A percentile compares a stretch with the other conserved stretches of the same genome.
Conservation (phyloP, 2,113 vertebrate genomes). For the Gila orcuttii region DNA sequence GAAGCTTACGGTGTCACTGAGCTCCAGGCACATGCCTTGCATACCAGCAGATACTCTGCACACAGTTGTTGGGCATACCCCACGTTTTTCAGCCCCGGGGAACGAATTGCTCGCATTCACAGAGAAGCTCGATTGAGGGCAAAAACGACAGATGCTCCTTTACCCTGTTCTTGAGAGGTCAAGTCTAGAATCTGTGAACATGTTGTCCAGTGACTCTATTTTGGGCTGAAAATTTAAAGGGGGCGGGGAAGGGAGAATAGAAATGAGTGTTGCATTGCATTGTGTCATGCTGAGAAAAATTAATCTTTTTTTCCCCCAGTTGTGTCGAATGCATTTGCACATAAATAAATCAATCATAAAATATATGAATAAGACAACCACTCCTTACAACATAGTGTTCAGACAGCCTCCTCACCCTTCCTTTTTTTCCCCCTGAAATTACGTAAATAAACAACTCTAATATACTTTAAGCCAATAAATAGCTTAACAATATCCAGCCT, state of each 20-base stretch:
- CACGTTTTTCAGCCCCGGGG: constrained; percentile 75
- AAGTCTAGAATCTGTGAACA: neutral
- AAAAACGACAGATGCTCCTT: constrained; percentile 50
- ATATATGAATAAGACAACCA: neutral
- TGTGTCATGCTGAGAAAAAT: constrained; percentile 7
- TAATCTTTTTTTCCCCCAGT: no score
- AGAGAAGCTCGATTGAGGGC: constrained; percentile 45
- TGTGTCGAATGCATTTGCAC: no score
- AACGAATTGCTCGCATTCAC: constrained; percentile 78
- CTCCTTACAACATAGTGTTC: neutral
- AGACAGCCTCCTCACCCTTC: neutral
- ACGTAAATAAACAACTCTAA: neutral
- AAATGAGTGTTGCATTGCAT: constrained; percentile 11
- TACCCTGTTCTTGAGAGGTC: constrained; percentile 13
- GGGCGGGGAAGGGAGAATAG: constrained; percentile 1
- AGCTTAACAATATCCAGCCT: constrained; percentile 17
- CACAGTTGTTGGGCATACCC: constrained; percentile 89
- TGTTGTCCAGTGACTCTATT: constrained; percentile 30
- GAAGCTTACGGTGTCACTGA: constrained; percentile 54
- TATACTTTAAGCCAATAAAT: constrained; percentile 1
- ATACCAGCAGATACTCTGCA: constrained; percentile 85
- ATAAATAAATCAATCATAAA: no score
- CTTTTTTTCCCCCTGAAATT: neutral
- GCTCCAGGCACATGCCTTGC: constrained; percentile 79
- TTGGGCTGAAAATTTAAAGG: constrained; percentile 7